phyloP scores from a whole-genome alignment of 2,113 vertebrate species.

The Pleuronectes platessa region DNA sequence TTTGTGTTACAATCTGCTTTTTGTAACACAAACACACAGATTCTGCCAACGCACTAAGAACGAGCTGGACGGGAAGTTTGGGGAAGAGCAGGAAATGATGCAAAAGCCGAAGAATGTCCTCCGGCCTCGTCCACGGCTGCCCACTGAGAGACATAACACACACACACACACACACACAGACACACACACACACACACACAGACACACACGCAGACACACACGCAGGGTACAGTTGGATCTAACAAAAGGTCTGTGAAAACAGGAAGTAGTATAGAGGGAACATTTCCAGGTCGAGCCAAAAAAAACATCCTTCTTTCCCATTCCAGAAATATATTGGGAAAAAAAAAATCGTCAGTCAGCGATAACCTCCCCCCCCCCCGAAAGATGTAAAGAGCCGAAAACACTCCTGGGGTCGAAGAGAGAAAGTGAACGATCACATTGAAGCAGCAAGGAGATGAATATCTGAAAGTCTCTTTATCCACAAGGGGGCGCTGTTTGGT shows the following conservation, averaged over 20 bases:
- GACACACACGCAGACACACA: constrained; percentile 24
- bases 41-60: constrained; percentile 48
- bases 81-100: constrained; percentile 78
- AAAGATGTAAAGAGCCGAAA: constrained; percentile 23
- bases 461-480: background rate
- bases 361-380: background rate
- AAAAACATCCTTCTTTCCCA: constrained; percentile 61
- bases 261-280: constrained; percentile 71
- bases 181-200: constrained; percentile 3
- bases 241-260: constrained; percentile 73
- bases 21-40: constrained; percentile 31
- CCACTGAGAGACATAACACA: constrained; percentile 18
- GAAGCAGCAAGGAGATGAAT: too few relatives aligned
- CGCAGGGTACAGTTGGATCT: constrained; percentile 17
- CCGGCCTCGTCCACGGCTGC: constrained; percentile 18
- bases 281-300: constrained; percentile 69
- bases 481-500: background rate
- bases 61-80: constrained; percentile 71
- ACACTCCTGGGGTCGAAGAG: background rate
- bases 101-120: constrained; percentile 68
- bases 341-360: constrained; percentile 15
- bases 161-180: constrained; percentile 34
- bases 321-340: constrained; percentile 46
- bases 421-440: background rate
- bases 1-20: constrained; percentile 4